Percentiles rank a stretch among this genome's conserved stretches.
Evolutionary conservation across 2,113 vertebrate species (phyloP).

Genomic region (Nicator chloris): DNA sequence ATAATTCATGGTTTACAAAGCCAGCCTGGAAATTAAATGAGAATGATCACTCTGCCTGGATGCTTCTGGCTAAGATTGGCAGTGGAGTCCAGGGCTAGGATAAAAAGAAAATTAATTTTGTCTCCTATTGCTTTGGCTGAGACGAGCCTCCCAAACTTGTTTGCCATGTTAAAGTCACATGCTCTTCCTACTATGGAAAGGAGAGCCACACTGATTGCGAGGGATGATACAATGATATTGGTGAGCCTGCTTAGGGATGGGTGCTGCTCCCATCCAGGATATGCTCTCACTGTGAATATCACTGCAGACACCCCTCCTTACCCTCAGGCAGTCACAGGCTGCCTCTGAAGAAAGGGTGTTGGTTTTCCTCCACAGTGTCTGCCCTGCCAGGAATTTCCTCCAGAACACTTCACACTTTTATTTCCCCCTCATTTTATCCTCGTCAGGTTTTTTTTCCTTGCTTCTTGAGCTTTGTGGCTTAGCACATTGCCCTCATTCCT

Average conservation of each 20-base stretch:
- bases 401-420: slow-evolving; percentile 32
- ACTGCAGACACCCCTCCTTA: not conserved
- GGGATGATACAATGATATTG: not conserved
- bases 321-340: not conserved
- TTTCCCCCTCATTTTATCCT: not conserved
- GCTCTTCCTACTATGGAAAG: not conserved
- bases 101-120: not conserved
- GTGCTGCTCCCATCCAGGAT: not conserved
- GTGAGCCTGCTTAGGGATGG: not conserved
- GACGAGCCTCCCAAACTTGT: not conserved
- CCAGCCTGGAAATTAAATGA: not conserved
- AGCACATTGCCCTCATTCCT: slow-evolving; percentile 39
- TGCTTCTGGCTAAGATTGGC: not conserved
- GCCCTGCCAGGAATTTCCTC: slow-evolving; percentile 47
- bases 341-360: not conserved
- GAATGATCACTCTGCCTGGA: not conserved
- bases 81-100: not conserved
- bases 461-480: slow-evolving; percentile 31
- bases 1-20: slow-evolving; percentile 4
- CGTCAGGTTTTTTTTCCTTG: not conserved
- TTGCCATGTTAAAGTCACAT: not conserved
- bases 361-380: not conserved
- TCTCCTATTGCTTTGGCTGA: not conserved
- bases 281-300: not conserved
- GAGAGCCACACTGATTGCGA: not conserved